Conservation (phyloP, 2,113 vertebrate species). For the Asarcornis scutulata region DNA sequence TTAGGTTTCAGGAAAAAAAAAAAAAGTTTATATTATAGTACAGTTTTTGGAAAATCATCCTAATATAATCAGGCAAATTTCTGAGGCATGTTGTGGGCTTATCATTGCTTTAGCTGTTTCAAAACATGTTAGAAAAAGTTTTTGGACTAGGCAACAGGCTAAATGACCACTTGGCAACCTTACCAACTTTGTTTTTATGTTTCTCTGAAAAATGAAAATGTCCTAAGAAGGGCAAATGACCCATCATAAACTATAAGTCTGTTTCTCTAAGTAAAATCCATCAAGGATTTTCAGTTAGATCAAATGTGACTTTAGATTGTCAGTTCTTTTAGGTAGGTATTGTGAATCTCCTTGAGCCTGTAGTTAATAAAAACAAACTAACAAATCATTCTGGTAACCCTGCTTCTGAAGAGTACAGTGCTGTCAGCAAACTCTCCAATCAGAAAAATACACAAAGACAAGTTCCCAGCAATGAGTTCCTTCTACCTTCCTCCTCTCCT, state of each 20-base stretch:
- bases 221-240: not conserved
- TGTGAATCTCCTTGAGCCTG: not conserved
- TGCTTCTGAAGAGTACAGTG: not conserved
- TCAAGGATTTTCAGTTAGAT: not conserved
- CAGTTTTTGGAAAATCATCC: not conserved
- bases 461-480: not conserved
- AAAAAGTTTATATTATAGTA: not conserved
- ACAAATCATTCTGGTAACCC: not conserved
- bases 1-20: not conserved
- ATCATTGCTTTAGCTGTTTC: not conserved
- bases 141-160: not conserved
- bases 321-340: not conserved
- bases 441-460: not conserved
- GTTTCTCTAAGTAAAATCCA: not conserved
- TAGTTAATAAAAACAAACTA: not conserved
- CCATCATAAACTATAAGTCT: not conserved
- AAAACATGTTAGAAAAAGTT: not conserved
- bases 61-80: not conserved
- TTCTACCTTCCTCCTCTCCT: not conserved
- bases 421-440: not conserved
- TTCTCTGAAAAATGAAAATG: not conserved
- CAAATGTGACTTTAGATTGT: not conserved
- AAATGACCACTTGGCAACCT: not conserved
- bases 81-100: not conserved
- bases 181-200: not conserved